phyloP scores from a whole-genome alignment of 2,888 invertebrate genomes.

The Parnassius orleans region DNA sequence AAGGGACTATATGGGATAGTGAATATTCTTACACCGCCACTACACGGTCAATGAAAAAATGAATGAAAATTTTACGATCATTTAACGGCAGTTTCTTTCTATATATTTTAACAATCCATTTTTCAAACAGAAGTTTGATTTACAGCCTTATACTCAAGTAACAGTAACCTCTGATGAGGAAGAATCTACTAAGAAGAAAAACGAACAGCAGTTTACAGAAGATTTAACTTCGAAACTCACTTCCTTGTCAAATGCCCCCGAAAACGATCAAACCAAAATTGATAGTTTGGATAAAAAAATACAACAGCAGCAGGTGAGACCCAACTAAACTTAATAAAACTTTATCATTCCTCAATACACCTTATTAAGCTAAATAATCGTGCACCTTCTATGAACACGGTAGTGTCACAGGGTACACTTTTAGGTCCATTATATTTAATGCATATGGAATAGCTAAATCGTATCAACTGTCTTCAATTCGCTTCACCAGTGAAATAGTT shows the following conservation, averaged over 20 bases:
- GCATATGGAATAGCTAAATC: background rate
- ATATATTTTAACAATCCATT: too few relatives aligned
- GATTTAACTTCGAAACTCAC: conserved; percentile 80
- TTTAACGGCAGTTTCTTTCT: too few relatives aligned
- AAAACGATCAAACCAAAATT: conserved; percentile 65
- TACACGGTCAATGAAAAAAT: too few relatives aligned
- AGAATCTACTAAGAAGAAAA: conserved; percentile 83
- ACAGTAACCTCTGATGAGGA: conserved; percentile 90
- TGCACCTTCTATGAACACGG: background rate
- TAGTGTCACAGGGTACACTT: conserved; percentile 8
- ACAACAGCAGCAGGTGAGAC: conserved; percentile 83
- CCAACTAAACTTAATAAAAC: conserved; percentile 28
- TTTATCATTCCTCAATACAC: background rate
- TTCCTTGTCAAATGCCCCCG: conserved; percentile 26
- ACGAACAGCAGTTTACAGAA: conserved; percentile 64
- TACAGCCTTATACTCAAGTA: conserved; percentile 85
- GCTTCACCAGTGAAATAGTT: conserved; percentile 12
- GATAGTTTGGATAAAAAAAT: conserved; percentile 83
- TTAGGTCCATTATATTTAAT: conserved; percentile 5
- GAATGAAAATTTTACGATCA: too few relatives aligned
- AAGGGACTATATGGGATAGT: too few relatives aligned
- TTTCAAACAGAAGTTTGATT: conserved; percentile 28
- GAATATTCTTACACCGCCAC: too few relatives aligned
- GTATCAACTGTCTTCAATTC: conserved; percentile 5
- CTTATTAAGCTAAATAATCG: background rate